Evolutionary conservation across 37 sponge, comb jelly and placozoan genomes (phyloP).

Genomic region (Eunapius fragilis): DNA sequence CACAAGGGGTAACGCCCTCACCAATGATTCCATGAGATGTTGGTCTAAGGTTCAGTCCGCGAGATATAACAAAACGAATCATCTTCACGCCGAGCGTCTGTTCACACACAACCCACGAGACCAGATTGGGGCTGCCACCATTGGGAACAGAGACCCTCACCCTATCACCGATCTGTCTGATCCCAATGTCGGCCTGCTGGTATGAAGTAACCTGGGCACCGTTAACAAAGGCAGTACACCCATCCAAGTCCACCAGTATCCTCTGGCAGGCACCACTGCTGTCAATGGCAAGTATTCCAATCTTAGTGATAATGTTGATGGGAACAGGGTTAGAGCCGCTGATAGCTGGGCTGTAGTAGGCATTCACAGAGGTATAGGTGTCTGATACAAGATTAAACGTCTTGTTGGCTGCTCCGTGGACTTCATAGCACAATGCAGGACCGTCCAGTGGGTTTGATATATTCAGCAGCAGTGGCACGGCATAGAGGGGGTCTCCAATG

Average conservation of each 20-base stretch:
- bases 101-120: constrained; percentile 49
- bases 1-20: no score
- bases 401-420: constrained; percentile 32
- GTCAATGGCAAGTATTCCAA: constrained; percentile 34
- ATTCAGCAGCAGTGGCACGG: constrained; percentile 42
- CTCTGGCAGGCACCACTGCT: constrained; percentile 8
- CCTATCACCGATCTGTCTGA: constrained; percentile 11
- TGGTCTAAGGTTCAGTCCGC: constrained; percentile 50
- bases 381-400: constrained; percentile 60
- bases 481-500: constrained; percentile 60
- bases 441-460: background rate
- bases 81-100: background rate
- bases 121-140: constrained; percentile 35
- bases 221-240: background rate
- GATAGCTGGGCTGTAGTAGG: constrained; percentile 29
- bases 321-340: background rate
- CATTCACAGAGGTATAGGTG: constrained; percentile 56
- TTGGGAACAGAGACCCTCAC: constrained; percentile 53
- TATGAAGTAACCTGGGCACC: background rate
- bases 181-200: background rate
- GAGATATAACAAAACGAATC: constrained; percentile 30
- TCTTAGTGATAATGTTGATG: constrained; percentile 22
- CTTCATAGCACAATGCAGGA: constrained; percentile 58
- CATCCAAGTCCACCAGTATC: background rate
- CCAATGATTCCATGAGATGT: constrained; percentile 62